A percentile compares a stretch with the other conserved stretches of the same genome.
Evolutionary conservation across 2,113 vertebrate species (phyloP).

Genomic region (Anas platyrhynchos): DNA sequence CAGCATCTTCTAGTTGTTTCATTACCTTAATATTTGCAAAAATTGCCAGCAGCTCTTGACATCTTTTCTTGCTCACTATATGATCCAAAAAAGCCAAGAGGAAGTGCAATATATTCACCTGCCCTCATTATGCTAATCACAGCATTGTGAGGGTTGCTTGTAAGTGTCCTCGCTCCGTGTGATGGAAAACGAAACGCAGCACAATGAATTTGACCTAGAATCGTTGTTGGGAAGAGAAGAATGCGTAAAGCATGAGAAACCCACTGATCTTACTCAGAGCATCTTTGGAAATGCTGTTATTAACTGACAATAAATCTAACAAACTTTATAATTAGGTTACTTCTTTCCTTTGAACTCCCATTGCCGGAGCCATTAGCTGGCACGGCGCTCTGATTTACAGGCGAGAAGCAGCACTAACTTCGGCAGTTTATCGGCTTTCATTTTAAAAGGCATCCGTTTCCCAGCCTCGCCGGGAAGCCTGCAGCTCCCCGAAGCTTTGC

Average conservation of each 20-base stretch:
- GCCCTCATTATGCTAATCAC: neutral
- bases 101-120: neutral
- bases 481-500: neutral
- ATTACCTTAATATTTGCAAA: neutral
- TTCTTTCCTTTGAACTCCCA: conserved; percentile 15
- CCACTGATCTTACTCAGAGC: neutral
- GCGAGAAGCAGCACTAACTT: neutral
- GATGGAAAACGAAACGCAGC: neutral
- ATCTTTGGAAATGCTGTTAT: neutral
- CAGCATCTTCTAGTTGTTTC: neutral
- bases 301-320: conserved; percentile 6
- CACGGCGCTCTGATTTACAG: neutral
- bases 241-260: neutral
- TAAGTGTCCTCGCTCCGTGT: fast-evolving
- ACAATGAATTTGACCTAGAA: neutral
- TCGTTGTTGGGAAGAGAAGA: neutral
- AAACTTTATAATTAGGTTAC: conserved; percentile 9
- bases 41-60: conserved; percentile 5
- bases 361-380: neutral
- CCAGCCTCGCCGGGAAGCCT: neutral
- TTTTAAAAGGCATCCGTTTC: neutral
- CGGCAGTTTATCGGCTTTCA: neutral
- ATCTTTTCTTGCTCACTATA: neutral
- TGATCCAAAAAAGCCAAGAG: neutral
- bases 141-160: neutral